These are phyloP conservation scores for Rhinoptilus africanus DNA, from an alignment of 2,113 vertebrate species.

Conservation along the genomic window DNA sequence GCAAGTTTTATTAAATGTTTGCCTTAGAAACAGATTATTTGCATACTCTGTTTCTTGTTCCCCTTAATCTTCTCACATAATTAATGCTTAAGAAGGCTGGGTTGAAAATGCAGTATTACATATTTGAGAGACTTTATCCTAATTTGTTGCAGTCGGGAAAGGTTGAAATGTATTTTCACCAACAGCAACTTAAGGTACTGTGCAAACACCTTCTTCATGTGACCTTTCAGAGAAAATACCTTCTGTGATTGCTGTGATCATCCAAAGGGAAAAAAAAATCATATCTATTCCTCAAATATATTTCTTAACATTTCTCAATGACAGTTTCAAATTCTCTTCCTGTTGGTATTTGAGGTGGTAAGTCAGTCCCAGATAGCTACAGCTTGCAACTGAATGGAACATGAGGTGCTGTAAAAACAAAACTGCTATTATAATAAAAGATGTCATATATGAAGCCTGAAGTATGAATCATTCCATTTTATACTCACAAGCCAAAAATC, in stretches of 20 bases:
- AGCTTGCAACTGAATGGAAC: neutral
- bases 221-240: slow-evolving; percentile 8
- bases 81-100: neutral
- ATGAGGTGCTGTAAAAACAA: neutral
- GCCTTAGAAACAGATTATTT: neutral
- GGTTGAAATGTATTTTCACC: neutral
- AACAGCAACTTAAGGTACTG: neutral
- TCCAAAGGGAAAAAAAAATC: neutral
- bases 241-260: neutral
- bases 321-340: neutral
- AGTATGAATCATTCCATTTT: neutral
- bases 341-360: neutral
- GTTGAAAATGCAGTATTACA: slow-evolving; percentile 5
- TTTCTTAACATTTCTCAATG: neutral
- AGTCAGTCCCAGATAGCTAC: neutral
- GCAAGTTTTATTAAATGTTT: slow-evolving; percentile 19
- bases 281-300: neutral
- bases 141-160: neutral
- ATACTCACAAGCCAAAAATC: neutral
- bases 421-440: neutral
- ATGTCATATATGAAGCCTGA: neutral
- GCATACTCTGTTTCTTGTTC: neutral
- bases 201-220: neutral
- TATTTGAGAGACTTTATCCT: neutral
- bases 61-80: neutral